phyloP scores from a whole-genome alignment of 2,888 invertebrate species.

The Margaritifera margaritifera region DNA sequence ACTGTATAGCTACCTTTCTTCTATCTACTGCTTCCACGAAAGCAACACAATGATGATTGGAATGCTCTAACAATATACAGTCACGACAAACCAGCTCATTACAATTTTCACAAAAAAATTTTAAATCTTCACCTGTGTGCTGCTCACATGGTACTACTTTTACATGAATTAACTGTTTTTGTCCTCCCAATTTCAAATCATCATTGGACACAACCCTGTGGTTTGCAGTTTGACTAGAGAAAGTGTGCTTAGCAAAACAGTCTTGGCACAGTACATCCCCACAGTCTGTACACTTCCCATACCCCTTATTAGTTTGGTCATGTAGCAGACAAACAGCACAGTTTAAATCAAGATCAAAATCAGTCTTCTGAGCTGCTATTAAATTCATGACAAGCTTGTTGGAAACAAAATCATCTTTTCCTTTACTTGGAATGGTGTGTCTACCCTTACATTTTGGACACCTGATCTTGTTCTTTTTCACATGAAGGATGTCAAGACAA shows the following conservation, averaged over 20 bases:
- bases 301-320: conserved; percentile 5
- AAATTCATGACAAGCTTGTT: conserved; percentile 9
- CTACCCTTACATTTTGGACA: background rate
- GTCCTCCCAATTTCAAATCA: conserved; percentile 6
- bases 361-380: conserved; percentile 1
- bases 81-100: conserved; percentile 27
- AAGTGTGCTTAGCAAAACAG: conserved; percentile 45
- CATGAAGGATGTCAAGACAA: conserved; percentile 2
- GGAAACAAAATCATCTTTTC: no score
- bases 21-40: conserved; percentile 4
- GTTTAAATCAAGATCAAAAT: background rate
- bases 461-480: conserved; percentile 3
- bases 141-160: background rate
- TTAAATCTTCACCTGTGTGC: conserved; percentile 20
- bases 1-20: no score
- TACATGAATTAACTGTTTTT: no score
- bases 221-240: conserved; percentile 36
- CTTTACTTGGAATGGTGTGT: background rate
- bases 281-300: conserved; percentile 39
- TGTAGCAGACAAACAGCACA: conserved; percentile 34
- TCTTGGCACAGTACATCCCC: conserved; percentile 38
- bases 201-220: conserved; percentile 34
- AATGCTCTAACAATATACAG: conserved; percentile 35
- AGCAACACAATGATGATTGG: conserved; percentile 9
- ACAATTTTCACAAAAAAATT: conserved; percentile 37